These are phyloP conservation scores for Acanthopleura granulata DNA, from an alignment of 2,888 invertebrate genomes.

Conservation along the genomic window DNA sequence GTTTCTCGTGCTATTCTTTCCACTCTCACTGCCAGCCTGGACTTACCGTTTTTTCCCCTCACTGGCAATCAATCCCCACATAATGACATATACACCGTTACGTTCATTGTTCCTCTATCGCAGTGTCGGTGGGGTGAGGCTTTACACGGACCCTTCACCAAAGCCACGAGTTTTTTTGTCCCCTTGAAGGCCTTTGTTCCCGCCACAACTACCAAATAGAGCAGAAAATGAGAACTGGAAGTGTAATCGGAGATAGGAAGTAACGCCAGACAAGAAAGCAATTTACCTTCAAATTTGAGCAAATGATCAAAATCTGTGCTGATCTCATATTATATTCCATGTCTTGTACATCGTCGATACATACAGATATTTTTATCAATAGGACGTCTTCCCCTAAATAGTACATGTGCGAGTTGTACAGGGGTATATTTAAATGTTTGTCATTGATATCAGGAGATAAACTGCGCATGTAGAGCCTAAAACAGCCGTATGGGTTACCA, in stretches of 20 bases:
- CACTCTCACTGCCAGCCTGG: background rate
- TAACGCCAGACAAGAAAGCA: too few relatives aligned
- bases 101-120: background rate
- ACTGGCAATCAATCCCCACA: background rate
- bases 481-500: too few relatives aligned
- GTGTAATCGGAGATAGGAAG: background rate
- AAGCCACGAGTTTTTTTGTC: background rate
- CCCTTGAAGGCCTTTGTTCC: slow-evolving; percentile 1
- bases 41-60: background rate
- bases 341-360: too few relatives aligned
- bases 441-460: too few relatives aligned
- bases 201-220: background rate
- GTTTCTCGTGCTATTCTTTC: background rate
- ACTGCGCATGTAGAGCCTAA: too few relatives aligned
- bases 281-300: too few relatives aligned
- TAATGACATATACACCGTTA: slow-evolving; percentile 18
- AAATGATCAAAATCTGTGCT: too few relatives aligned
- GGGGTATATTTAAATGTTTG: too few relatives aligned
- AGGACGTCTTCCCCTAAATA: too few relatives aligned
- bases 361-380: too few relatives aligned
- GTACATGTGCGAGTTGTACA: too few relatives aligned
- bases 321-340: too few relatives aligned
- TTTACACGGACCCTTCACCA: background rate
- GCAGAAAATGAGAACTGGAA: slow-evolving; percentile 12
- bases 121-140: background rate